phyloP scores from a whole-genome alignment of 2,797 vertebrate species.

The Diplodus puntazzo region DNA sequence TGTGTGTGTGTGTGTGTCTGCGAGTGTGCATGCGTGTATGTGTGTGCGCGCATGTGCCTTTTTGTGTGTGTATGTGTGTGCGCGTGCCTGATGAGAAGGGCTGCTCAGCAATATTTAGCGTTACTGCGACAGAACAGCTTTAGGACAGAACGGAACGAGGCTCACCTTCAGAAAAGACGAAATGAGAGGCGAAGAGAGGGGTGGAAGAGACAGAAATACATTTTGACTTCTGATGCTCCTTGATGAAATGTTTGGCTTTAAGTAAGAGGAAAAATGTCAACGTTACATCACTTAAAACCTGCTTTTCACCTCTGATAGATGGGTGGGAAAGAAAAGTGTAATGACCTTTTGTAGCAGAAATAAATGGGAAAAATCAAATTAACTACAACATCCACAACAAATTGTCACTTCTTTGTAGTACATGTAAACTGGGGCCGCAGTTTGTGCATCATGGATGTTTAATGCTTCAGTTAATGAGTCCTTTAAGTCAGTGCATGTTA shows the following conservation, averaged over 20 bases:
- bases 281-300: background rate
- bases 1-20: conserved; percentile 66
- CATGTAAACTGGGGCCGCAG: background rate
- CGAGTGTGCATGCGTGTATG: conserved; percentile 56
- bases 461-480: conserved; percentile 1
- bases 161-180: conserved; percentile 75
- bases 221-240: conserved; percentile 51
- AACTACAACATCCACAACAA: background rate
- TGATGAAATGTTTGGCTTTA: conserved; percentile 45
- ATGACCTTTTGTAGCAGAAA: conserved; percentile 6
- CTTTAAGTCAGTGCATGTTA: background rate
- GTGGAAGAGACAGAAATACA: conserved; percentile 40
- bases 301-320: background rate
- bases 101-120: conserved; percentile 84
- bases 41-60: conserved; percentile 66
- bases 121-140: conserved; percentile 82
- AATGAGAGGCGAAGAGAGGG: conserved; percentile 54
- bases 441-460: background rate
- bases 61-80: conserved; percentile 41
- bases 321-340: background rate
- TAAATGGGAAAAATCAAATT: background rate
- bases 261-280: conserved; percentile 8
- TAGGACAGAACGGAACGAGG: conserved; percentile 76
- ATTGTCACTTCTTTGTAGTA: background rate
- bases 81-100: conserved; percentile 77